These are phyloP conservation scores for Myoxocephalus aenaeus DNA, from an alignment of 2,797 vertebrate species.

Conservation along the genomic window DNA sequence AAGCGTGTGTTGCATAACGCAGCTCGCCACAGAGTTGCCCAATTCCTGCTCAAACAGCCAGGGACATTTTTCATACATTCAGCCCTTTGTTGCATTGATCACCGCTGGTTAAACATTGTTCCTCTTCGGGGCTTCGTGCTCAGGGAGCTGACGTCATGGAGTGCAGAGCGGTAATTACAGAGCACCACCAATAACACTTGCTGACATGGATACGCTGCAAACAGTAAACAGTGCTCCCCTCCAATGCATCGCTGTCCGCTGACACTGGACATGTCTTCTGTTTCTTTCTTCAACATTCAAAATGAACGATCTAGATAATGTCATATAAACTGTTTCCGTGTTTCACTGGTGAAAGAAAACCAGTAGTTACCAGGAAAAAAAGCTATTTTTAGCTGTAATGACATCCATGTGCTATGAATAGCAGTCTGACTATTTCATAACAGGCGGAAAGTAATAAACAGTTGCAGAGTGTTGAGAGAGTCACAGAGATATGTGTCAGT, in stretches of 20 bases:
- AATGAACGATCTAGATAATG: no score
- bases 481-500: slow-evolving; percentile 33
- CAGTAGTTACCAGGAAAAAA: not conserved
- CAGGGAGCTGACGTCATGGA: slow-evolving; percentile 54
- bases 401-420: slow-evolving; percentile 41
- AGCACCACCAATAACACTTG: slow-evolving; percentile 28
- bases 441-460: slow-evolving; percentile 28
- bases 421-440: slow-evolving; percentile 35
- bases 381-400: slow-evolving; percentile 41
- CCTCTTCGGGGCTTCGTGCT: slow-evolving; percentile 18
- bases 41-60: slow-evolving; percentile 45
- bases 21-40: slow-evolving; percentile 28
- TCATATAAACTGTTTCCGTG: not conserved
- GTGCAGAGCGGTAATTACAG: slow-evolving; percentile 61
- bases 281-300: no score
- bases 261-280: no score
- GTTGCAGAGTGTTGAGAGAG: slow-evolving; percentile 22
- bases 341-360: slow-evolving; percentile 5
- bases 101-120: slow-evolving; percentile 29
- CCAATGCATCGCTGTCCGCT: no score
- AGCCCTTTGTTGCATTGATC: not conserved
- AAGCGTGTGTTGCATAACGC: slow-evolving; percentile 39
- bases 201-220: slow-evolving; percentile 51
- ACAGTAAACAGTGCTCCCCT: slow-evolving; percentile 41
- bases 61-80: slow-evolving; percentile 6